Conservation (phyloP, 2,113 vertebrate genomes). For the Paracanthobrama guichenoti region DNA sequence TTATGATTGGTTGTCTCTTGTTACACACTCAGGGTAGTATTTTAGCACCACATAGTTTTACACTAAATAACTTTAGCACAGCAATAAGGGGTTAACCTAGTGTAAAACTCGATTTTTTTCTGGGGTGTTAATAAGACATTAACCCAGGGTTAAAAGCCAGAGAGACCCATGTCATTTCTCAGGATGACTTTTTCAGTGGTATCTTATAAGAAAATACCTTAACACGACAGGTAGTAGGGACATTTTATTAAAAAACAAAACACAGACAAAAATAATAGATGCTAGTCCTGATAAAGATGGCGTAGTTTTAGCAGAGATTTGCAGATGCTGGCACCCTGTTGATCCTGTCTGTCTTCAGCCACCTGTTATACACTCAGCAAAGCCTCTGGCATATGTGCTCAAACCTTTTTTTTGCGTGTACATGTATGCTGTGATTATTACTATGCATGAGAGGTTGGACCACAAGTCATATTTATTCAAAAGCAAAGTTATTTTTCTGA, state of each 20-base stretch:
- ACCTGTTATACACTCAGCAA: not conserved
- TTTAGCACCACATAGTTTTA: not conserved
- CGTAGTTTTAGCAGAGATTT: not conserved
- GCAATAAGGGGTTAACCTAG: not conserved
- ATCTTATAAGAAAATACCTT: not conserved
- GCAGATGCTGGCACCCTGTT: not conserved
- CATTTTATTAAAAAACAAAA: not conserved
- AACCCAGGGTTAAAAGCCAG: not conserved
- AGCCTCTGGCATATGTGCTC: not conserved
- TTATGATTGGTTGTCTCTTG: not conserved
- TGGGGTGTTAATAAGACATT: not conserved
- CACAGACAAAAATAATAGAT: not conserved
- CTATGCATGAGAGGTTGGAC: constrained; percentile 17
- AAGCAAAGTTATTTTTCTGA: not conserved
- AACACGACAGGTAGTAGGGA: not conserved
- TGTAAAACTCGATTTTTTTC: not conserved
- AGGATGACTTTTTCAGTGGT: not conserved
- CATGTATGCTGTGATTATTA: not conserved
- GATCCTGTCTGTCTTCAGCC: not conserved
- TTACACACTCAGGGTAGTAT: not conserved
- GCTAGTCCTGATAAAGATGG: not conserved
- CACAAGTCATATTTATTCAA: not conserved
- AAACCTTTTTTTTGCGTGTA: not conserved
- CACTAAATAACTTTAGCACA: not conserved
- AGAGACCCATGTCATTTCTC: not conserved